Conservation (phyloP, 2,113 vertebrate genomes). For the Uropsilus gracilis region DNA sequence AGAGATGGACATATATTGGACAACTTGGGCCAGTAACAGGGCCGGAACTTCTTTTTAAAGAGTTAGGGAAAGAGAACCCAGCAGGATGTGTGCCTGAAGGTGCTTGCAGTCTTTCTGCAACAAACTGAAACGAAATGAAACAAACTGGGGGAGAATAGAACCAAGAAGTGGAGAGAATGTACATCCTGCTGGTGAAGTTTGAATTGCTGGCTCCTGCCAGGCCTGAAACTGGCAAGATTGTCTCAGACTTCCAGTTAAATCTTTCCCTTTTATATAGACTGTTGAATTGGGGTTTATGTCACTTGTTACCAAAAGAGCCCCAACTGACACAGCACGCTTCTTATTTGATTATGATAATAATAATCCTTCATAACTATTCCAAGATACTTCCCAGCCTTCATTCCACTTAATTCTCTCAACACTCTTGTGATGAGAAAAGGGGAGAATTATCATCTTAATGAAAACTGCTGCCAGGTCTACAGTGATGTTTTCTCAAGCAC, state of each 20-base stretch:
- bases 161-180: background rate
- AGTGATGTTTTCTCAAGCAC: background rate
- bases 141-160: background rate
- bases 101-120: background rate
- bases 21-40: background rate
- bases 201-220: background rate
- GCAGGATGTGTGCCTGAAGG: background rate
- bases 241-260: background rate
- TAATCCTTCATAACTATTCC: background rate
- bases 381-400: background rate
- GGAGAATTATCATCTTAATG: background rate
- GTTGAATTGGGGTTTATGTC: background rate
- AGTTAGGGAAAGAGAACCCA: background rate
- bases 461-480: background rate
- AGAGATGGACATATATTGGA: too few species aligned
- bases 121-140: background rate
- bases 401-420: background rate
- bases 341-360: background rate
- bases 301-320: background rate
- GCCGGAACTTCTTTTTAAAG: background rate
- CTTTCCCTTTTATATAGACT: background rate
- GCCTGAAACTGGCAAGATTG: background rate
- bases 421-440: background rate
- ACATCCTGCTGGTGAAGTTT: background rate
- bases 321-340: background rate